These are phyloP conservation scores for Leucania comma DNA, from an alignment of 2,888 invertebrate species.

Conservation along the genomic window DNA sequence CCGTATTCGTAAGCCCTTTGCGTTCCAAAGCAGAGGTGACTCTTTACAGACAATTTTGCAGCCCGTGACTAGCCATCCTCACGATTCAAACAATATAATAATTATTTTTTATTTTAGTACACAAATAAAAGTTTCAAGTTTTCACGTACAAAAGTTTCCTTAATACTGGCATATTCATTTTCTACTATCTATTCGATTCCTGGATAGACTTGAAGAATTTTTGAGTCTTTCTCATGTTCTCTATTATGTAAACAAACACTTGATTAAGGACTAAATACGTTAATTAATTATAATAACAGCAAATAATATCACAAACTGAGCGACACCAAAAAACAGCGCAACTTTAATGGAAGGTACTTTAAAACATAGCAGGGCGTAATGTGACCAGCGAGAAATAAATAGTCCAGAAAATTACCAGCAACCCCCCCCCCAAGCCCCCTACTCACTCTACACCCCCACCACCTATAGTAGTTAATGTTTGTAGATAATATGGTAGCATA, in stretches of 20 bases:
- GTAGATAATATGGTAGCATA: conserved; percentile 42
- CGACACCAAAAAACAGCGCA: conserved; percentile 44
- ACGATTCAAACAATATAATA: no score
- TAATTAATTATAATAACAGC: background rate
- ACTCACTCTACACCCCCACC: conserved; percentile 17
- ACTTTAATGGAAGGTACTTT: conserved; percentile 67
- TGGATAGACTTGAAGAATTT: background rate
- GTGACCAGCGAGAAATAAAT: conserved; percentile 80
- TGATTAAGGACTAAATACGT: no score
- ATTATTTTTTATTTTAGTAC: no score
- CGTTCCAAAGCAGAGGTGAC: no score
- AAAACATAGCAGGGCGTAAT: conserved; percentile 74
- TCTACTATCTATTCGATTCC: background rate
- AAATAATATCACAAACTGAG: conserved; percentile 28
- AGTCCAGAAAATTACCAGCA: conserved; percentile 81
- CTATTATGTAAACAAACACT: no score
- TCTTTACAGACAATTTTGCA: no score
- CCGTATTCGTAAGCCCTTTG: no score
- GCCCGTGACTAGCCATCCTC: no score
- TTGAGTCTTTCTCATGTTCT: no score
- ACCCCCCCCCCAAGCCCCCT: conserved; percentile 42
- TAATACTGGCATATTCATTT: background rate
- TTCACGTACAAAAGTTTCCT: no score
- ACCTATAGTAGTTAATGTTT: conserved; percentile 59
- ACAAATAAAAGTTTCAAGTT: no score